Evolutionary conservation across 1,140 invertebrate species (phyloP), one percentile per base, ranked within the genome.

Genomic region (Hydropsyche tenuis): DNA sequence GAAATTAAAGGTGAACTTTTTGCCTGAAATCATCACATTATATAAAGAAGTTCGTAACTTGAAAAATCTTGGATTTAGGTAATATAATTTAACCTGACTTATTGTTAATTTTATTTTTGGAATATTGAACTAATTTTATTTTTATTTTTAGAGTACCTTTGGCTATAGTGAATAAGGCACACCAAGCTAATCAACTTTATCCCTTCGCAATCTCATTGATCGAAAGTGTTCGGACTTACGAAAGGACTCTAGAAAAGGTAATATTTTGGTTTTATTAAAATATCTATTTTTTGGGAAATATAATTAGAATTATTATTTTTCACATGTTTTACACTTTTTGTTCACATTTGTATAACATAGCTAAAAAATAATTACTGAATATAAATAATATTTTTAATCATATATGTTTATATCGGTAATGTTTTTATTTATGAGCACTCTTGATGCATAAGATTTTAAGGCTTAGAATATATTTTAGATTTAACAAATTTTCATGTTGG

Each of bases 161-260:
- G 75, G 94, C 96, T 1, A 99, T 99, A 78, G 96, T 99, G 0
- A 99, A 99, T 84, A 99, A 99, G 85, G 97, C 98, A 6, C 97
- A 99, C 84, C 96, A 98, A 82, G 97, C 97, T 0, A 99, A 99
- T 84, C 95, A 98, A 81, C 89, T 99, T 0, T 99, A 99, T 85
- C 98, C 98, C 1, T 99, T 96, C 86, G 98, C 98, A 5, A 99
- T 99, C 78, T 99, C 97, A 2, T 87, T 99, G 48, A 98, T 99
- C 81, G 97, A 99, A 84, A 98, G 96, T 82, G 94, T 99, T 18
- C 89, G 96, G 75, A 97, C 97, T 5, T 99, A 99, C 81, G 96
- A 99, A 82, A 90, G 95, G 81, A 97, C 96, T 4, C 85, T 98
- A 80, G 96, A 99, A 85, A 98, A 98, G 92, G 95, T 97, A 88